Percentiles rank a stretch among this genome's conserved stretches.
Evolutionary conservation across 2,797 vertebrate species (phyloP).

Genomic region (Crenuchus spilurus): DNA sequence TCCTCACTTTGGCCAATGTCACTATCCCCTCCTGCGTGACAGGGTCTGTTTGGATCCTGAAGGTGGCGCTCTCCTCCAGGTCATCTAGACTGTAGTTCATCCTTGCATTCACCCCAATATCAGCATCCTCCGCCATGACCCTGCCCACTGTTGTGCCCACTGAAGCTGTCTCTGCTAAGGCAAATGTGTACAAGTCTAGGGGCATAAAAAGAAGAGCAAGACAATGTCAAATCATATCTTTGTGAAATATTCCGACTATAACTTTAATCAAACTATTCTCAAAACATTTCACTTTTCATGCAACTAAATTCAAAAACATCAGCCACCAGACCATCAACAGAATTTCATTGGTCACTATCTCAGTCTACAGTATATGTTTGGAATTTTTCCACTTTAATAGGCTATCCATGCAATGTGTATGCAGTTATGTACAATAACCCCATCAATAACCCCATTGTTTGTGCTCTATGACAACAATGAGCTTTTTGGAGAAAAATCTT

Average conservation of each 20-base stretch:
- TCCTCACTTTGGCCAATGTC: slow-evolving; percentile 83
- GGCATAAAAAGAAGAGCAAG: slow-evolving; percentile 46
- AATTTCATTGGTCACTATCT: too few relatives aligned
- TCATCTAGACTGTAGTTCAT: slow-evolving; percentile 89
- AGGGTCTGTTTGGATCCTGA: slow-evolving; percentile 83
- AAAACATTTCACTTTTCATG: too few relatives aligned
- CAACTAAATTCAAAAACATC: too few relatives aligned
- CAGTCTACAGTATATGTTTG: too few relatives aligned
- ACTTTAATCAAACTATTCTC: too few relatives aligned
- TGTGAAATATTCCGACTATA: slow-evolving; percentile 68
- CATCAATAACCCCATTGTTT: too few relatives aligned
- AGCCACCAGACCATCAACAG: too few relatives aligned
- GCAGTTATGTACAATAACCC: too few relatives aligned
- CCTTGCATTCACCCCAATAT: slow-evolving; percentile 85
- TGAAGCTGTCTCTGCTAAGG: slow-evolving; percentile 81
- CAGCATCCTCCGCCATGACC: slow-evolving; percentile 86
- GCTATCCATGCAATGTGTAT: too few relatives aligned
- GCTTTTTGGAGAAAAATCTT: too few relatives aligned
- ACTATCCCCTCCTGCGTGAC: slow-evolving; percentile 91
- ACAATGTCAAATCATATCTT: slow-evolving; percentile 69
- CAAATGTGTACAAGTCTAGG: slow-evolving; percentile 86
- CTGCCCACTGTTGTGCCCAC: slow-evolving; percentile 84
- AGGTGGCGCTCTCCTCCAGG: slow-evolving; percentile 77
- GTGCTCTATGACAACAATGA: too few relatives aligned
- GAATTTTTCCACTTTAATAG: too few relatives aligned